Conservation (phyloP, 1,140 invertebrate species). For the Apis laboriosa region DNA sequence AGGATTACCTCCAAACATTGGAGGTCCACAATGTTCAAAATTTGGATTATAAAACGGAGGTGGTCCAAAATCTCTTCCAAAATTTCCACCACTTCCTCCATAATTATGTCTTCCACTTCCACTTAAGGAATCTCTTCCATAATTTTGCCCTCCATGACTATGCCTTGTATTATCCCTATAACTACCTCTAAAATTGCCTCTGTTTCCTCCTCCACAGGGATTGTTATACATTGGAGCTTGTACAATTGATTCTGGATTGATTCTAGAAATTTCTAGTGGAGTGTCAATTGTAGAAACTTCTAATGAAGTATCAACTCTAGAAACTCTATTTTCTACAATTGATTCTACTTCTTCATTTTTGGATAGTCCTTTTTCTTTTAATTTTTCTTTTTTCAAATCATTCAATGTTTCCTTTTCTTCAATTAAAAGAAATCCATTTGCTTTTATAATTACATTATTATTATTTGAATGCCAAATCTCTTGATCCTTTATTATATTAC, state of each 20-base stretch:
- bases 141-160: slow-evolving; percentile 70
- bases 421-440: slow-evolving; percentile 83
- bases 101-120: slow-evolving; percentile 71
- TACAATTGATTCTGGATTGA: slow-evolving; percentile 74
- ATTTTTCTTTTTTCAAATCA: slow-evolving; percentile 69
- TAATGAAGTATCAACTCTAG: slow-evolving; percentile 61
- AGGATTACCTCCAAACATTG: slow-evolving; percentile 68
- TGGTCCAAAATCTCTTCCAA: slow-evolving; percentile 70
- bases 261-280: slow-evolving; percentile 69
- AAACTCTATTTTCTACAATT: slow-evolving; percentile 22
- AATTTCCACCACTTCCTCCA: slow-evolving; percentile 68
- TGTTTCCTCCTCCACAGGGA: slow-evolving; percentile 74
- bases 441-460: slow-evolving; percentile 83
- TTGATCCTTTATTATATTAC: slow-evolving; percentile 88
- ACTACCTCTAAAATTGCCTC: slow-evolving; percentile 73
- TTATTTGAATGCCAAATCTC: slow-evolving; percentile 87
- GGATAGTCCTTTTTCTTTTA: slow-evolving; percentile 3
- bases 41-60: slow-evolving; percentile 70
- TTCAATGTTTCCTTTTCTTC: slow-evolving; percentile 73
- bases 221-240: slow-evolving; percentile 84
- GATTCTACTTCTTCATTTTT: slow-evolving; percentile 1
- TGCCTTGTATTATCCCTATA: slow-evolving; percentile 73
- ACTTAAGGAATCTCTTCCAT: slow-evolving; percentile 67
- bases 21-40: slow-evolving; percentile 72
- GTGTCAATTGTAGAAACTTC: slow-evolving; percentile 61